Conservation (phyloP, 2,113 vertebrate genomes). For the Tachysurus vachellii region DNA sequence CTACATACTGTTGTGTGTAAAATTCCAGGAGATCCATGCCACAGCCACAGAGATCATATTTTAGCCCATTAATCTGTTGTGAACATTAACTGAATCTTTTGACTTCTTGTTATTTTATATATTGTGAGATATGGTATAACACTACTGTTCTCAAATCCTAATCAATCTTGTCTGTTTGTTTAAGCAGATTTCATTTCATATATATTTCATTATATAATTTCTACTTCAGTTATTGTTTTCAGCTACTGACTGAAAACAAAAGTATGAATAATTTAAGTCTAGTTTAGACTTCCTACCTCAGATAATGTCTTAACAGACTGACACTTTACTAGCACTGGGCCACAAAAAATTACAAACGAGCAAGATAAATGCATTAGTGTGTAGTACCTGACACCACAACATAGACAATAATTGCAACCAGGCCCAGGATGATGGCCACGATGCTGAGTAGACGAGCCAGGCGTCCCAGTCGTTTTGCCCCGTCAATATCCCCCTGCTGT, state of each 20-base stretch:
- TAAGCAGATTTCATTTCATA: background rate
- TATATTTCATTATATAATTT: background rate
- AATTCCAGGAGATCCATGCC: background rate
- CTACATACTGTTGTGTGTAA: background rate
- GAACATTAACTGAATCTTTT: background rate
- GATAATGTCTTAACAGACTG: background rate
- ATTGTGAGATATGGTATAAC: background rate
- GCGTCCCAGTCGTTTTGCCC: constrained; percentile 81
- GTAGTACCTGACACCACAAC: constrained; percentile 72
- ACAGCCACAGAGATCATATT: background rate
- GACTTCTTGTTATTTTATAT: background rate
- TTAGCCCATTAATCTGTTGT: background rate
- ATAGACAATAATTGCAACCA: constrained; percentile 78
- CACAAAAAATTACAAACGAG: background rate
- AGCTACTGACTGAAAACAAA: background rate
- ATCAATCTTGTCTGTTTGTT: background rate
- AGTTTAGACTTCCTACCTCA: background rate
- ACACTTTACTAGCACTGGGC: background rate
- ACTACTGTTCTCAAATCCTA: constrained; percentile 5
- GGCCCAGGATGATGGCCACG: constrained; percentile 80
- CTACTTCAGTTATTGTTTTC: background rate
- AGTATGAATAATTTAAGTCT: background rate
- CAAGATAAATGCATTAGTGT: background rate
- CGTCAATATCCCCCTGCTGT: constrained; percentile 82
- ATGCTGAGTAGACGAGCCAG: constrained; percentile 83